phyloP scores from a whole-genome alignment of 2,113 vertebrate genomes.

The Corythoichthys intestinalis region DNA sequence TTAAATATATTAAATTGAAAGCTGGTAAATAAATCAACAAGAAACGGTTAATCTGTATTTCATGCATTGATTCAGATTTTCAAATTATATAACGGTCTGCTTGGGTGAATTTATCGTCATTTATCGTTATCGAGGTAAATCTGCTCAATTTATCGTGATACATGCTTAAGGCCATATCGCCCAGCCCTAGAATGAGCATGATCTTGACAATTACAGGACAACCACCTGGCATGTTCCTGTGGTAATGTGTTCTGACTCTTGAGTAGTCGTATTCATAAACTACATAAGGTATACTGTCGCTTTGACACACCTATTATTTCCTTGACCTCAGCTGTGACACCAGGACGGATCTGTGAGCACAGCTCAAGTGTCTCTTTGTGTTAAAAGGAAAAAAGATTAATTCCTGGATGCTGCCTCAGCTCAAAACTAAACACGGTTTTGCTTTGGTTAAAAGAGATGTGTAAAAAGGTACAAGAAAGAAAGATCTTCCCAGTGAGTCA shows the following conservation, averaged over 20 bases:
- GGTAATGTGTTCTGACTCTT: slow-evolving; percentile 4
- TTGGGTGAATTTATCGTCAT: no score
- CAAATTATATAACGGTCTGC: no score
- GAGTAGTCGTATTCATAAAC: not conserved
- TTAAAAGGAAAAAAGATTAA: slow-evolving; percentile 31
- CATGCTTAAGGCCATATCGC: no score
- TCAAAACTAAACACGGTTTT: slow-evolving; percentile 52
- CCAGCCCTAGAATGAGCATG: not conserved
- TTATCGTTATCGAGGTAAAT: no score
- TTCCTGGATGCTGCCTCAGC: slow-evolving; percentile 16
- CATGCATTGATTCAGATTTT: no score
- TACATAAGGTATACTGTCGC: slow-evolving; percentile 18
- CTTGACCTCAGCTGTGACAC: slow-evolving; percentile 12
- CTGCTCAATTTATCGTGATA: no score
- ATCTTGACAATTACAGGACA: slow-evolving; percentile 22
- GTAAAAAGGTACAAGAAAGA: slow-evolving; percentile 45
- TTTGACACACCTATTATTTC: slow-evolving; percentile 58
- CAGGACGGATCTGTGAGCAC: slow-evolving; percentile 39
- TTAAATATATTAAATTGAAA: no score
- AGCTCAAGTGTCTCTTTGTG: slow-evolving; percentile 40
- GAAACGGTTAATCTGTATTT: no score
- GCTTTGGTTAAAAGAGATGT: slow-evolving; percentile 40
- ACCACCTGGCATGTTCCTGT: slow-evolving; percentile 37
- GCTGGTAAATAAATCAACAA: no score
- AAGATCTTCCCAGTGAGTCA: slow-evolving; percentile 60